These are phyloP conservation scores for Staurois parvus DNA, from an alignment of 2,797 vertebrate species.

Conservation along the genomic window DNA sequence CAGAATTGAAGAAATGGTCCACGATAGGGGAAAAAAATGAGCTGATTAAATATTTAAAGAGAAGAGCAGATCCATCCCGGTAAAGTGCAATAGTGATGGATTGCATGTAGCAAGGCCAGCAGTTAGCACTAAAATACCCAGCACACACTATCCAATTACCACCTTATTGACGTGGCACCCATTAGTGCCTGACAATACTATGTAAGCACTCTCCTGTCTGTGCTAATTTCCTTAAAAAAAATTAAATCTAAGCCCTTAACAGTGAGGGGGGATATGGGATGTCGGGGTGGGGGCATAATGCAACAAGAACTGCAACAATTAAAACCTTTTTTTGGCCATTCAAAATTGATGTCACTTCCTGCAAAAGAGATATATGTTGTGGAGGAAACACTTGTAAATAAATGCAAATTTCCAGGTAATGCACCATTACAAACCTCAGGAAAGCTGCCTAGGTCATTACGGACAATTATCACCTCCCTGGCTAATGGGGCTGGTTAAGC, in stretches of 20 bases:
- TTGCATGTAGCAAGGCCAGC: constrained; percentile 72
- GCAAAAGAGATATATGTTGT: constrained; percentile 38
- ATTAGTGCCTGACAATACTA: constrained; percentile 81
- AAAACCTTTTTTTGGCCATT: constrained; percentile 21
- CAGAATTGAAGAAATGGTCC: constrained; percentile 64
- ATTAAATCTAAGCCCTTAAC: constrained; percentile 37
- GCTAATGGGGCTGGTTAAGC: constrained; percentile 10
- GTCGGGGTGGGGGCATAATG: background rate
- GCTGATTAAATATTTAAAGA: constrained; percentile 84
- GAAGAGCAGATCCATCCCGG: constrained; percentile 73
- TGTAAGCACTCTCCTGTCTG: constrained; percentile 77
- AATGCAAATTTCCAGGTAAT: constrained; percentile 48
- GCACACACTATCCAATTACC: constrained; percentile 79
- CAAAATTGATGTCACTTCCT: constrained; percentile 66
- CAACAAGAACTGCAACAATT: constrained; percentile 63
- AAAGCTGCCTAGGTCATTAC: accelerated
- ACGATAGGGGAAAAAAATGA: constrained; percentile 68
- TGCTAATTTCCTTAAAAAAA: constrained; percentile 76
- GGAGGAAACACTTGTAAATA: constrained; percentile 31
- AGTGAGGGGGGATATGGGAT: constrained; percentile 44
- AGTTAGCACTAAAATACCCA: constrained; percentile 80
- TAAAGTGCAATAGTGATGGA: constrained; percentile 76
- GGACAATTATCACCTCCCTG: background rate
- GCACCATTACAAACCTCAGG: constrained; percentile 45
- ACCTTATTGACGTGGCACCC: constrained; percentile 81